These are phyloP conservation scores for Stegodyphus dumicola DNA, from an alignment of 1,140 invertebrate genomes.

Conservation along the genomic window DNA sequence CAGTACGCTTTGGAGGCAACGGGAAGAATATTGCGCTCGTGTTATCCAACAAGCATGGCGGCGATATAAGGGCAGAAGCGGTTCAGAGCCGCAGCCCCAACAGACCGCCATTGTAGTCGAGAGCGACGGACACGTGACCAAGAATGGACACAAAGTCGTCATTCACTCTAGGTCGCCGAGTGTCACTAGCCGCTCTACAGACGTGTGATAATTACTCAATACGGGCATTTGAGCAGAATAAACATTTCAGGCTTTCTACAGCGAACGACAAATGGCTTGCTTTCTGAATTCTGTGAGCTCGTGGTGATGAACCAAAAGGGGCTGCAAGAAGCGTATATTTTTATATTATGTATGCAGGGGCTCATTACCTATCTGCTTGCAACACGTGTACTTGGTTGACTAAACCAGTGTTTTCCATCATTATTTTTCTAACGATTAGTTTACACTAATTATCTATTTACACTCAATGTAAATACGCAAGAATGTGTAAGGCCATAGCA, in stretches of 20 bases:
- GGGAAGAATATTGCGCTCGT: constrained; percentile 94
- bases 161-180: constrained; percentile 86
- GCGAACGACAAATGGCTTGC: constrained; percentile 35
- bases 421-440: constrained; percentile 62
- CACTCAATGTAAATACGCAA: constrained; percentile 60
- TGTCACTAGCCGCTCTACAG: constrained; percentile 80
- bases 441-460: constrained; percentile 60
- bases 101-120: constrained; percentile 82
- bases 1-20: constrained; percentile 91
- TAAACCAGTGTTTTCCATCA: constrained; percentile 61
- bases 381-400: constrained; percentile 61
- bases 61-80: constrained; percentile 64
- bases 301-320: constrained; percentile 45
- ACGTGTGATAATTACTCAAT: constrained; percentile 75
- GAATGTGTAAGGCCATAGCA: constrained; percentile 10
- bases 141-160: constrained; percentile 88
- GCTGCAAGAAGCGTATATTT: constrained; percentile 62
- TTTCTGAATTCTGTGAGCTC: constrained; percentile 52
- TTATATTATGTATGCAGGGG: constrained; percentile 61
- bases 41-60: constrained; percentile 93
- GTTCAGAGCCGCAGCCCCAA: constrained; percentile 67
- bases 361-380: constrained; percentile 56
- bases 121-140: constrained; percentile 82
- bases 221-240: constrained; percentile 1
- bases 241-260: constrained; percentile 28